Evolutionary conservation across 2,888 invertebrate species (phyloP), one percentile per base, ranked within the genome.

Genomic region (Crepidodera aurea): DNA sequence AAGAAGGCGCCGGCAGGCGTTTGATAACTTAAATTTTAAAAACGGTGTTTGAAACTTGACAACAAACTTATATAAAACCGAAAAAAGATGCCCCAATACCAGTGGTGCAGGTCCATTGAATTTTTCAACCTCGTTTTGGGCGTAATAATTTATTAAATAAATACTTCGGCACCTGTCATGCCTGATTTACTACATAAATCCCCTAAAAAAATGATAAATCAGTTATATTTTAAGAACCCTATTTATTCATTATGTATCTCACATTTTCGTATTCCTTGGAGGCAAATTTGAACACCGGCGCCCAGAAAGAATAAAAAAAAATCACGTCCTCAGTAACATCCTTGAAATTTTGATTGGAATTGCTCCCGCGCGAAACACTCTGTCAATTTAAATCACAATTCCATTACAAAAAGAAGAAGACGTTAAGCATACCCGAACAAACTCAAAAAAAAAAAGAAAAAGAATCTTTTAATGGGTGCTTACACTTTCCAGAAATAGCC

Each of bases 401-500:
- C 46, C 53, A 44, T 37, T 25, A 46, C 44, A 51, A 42, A 53
- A 42, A 29, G 25, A 29, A 16, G 22, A 42, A 29, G 44, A 46
- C 37, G 16, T 15, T 37, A 37, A 44, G 34, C 34, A 46, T 37
- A 44, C 51, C 37, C 58, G 15, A 53, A 32, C 19, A 27, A 51
- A 59, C 40, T 57, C 32, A 22, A 51, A 34, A 19, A 58, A 51
- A 34, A 59, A n/a, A n/a, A n/a, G n/a, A n/a, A 25, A 46, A 32
- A 44, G 44, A 54, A 54, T 25, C 60, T 55, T 60, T 42, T 40
- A 55, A 55, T 32, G 40, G 55, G 29, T 29, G 50, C 48, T 60
- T 40, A 55, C 46, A 50, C 29, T 60, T n/a, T 55, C 32, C 60
- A 54, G 55, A 60, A 55, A 60, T 60, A 60, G 60, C 54, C 12